phyloP scores from a whole-genome alignment of 2,888 invertebrate genomes.

The Callinectes sapidus region DNA sequence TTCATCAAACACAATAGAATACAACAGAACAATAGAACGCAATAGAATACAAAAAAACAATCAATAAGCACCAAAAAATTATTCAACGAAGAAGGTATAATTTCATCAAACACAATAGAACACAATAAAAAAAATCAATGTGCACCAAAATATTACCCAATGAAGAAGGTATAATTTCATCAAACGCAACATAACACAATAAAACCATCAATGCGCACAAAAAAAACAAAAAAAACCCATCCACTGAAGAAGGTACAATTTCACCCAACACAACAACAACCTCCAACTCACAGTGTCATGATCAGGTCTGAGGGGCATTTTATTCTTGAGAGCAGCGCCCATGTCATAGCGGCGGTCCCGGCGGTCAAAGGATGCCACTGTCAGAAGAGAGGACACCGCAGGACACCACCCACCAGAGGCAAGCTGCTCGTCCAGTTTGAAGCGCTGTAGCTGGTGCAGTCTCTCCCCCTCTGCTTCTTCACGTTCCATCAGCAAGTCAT shows the following conservation, averaged over 20 bases:
- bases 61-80: neutral
- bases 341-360: slow-evolving; percentile 65
- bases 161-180: neutral
- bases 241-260: neutral
- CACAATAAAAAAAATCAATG: neutral
- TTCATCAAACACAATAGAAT: neutral
- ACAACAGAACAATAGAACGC: too few relatives aligned
- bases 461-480: slow-evolving; percentile 65
- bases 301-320: slow-evolving; percentile 65
- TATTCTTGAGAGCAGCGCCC: slow-evolving; percentile 64
- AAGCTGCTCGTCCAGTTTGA: slow-evolving; percentile 54
- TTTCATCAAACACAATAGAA: neutral
- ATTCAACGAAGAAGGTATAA: neutral
- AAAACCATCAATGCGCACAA: neutral
- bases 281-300: slow-evolving; percentile 61
- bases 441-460: slow-evolving; percentile 46
- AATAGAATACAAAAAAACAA: too few relatives aligned
- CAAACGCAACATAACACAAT: too few relatives aligned
- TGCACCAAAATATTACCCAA: neutral
- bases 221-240: too few relatives aligned
- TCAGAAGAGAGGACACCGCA: slow-evolving; percentile 58
- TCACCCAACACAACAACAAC: neutral
- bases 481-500: slow-evolving; percentile 63
- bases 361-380: slow-evolving; percentile 64
- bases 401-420: slow-evolving; percentile 66